Percentiles rank a stretch among this genome's conserved stretches.
Evolutionary conservation across 2,797 vertebrate genomes (phyloP).

Genomic region (Margarornis squamiger): DNA sequence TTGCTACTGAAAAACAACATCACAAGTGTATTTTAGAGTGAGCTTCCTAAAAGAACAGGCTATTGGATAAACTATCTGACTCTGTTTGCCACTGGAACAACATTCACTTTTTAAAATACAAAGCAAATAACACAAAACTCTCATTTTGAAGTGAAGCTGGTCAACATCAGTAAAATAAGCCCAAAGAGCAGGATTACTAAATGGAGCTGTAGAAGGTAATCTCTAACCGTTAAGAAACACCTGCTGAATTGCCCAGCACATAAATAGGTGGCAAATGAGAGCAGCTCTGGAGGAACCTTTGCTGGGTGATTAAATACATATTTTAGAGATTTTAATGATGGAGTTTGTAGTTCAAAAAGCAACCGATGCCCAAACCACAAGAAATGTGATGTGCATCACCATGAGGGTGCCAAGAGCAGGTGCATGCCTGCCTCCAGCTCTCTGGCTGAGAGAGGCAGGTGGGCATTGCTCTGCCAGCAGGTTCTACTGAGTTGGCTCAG

Average conservation of each 20-base stretch:
- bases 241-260: background rate
- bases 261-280: conserved; percentile 15
- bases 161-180: background rate
- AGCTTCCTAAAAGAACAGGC: background rate
- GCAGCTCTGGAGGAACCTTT: background rate
- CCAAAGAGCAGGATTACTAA: background rate
- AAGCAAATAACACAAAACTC: conserved; percentile 4
- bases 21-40: background rate
- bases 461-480: background rate
- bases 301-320: conserved; percentile 5
- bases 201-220: conserved; percentile 22
- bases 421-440: background rate
- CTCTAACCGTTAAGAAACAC: conserved; percentile 35
- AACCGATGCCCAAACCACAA: background rate
- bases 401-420: background rate
- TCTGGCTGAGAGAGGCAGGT: background rate
- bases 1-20: background rate
- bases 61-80: background rate
- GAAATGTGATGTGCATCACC: background rate
- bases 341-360: background rate
- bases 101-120: background rate
- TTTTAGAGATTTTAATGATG: background rate
- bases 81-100: background rate
- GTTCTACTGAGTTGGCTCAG: background rate
- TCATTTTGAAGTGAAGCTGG: background rate